Conservation (phyloP, 64 coral and sea anemone genomes). For the Cladopsammia gracilis region DNA sequence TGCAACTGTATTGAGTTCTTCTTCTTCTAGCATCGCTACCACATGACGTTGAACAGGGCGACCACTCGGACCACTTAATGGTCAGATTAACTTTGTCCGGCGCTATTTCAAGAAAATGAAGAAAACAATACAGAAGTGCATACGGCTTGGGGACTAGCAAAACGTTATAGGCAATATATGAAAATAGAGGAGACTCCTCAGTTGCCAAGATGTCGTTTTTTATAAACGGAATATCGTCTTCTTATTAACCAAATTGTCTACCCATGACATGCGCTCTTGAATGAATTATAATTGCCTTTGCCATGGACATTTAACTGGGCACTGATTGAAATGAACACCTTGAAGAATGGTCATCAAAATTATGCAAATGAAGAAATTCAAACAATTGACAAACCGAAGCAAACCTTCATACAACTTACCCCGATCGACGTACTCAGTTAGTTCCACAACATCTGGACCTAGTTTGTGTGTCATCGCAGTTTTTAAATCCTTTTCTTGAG, state of each 20-base stretch:
- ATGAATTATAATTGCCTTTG: no score
- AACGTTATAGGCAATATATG: no score
- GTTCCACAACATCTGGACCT: neutral
- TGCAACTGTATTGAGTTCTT: constrained; percentile 12
- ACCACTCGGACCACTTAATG: constrained; percentile 22
- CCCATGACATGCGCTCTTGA: no score
- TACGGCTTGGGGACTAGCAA: no score
- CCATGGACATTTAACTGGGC: no score
- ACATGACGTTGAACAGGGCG: constrained; percentile 2
- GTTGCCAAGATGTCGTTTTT: no score
- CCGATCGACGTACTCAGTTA: constrained; percentile 26
- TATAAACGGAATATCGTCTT: no score
- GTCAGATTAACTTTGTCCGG: neutral
- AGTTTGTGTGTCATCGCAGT: neutral
- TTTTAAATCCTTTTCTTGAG: neutral
- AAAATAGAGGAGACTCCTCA: no score
- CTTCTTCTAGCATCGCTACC: constrained; percentile 6
- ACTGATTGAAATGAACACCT: no score
- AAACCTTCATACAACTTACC: neutral
- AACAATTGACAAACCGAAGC: neutral
- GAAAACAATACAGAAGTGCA: no score
- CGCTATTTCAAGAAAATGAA: neutral
- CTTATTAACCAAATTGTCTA: no score
- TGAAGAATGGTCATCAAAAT: no score
- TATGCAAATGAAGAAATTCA: neutral